A percentile compares a stretch with the other conserved stretches of the same genome.
Conservation (phyloP, 2,888 invertebrate species). For the Drosophila buzzatii region DNA sequence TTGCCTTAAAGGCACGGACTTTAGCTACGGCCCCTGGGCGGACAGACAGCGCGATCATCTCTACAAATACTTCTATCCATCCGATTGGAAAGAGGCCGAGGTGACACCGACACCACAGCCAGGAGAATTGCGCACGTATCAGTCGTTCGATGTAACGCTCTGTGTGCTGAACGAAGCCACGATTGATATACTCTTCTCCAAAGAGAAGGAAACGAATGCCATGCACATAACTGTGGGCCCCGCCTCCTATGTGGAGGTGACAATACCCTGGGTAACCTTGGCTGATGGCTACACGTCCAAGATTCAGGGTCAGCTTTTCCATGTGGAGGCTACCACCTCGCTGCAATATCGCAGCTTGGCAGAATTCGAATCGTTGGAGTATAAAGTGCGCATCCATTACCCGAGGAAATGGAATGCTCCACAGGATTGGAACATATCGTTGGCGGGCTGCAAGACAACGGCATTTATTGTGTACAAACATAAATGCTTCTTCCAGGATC, state of each 20-base stretch:
- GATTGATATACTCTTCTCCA: slow-evolving; percentile 98
- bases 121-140: slow-evolving; percentile 94
- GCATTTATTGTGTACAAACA: slow-evolving; percentile 96
- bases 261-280: slow-evolving; percentile 96
- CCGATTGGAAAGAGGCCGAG: slow-evolving; percentile 92
- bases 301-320: slow-evolving; percentile 96
- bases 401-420: slow-evolving; percentile 98
- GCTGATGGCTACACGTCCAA: slow-evolving; percentile 95
- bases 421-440: slow-evolving; percentile 96
- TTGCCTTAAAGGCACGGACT: slow-evolving; percentile 95
- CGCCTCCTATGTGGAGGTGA: slow-evolving; percentile 98
- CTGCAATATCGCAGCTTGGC: slow-evolving; percentile 96
- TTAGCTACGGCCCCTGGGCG: slow-evolving; percentile 99
- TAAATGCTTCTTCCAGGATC: slow-evolving; percentile 98
- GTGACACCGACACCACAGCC: slow-evolving; percentile 93
- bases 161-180: slow-evolving; percentile 96
- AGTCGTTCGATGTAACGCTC: slow-evolving; percentile 96
- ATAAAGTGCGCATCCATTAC: slow-evolving; percentile 92
- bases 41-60: slow-evolving; percentile 98
- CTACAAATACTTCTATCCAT: slow-evolving; percentile 98
- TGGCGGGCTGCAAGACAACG: slow-evolving; percentile 97
- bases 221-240: slow-evolving; percentile 97
- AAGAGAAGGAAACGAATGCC: slow-evolving; percentile 96
- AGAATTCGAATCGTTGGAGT: slow-evolving; percentile 97
- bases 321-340: slow-evolving; percentile 98